Evolutionary conservation across 2,797 vertebrate genomes (phyloP).

Genomic region (Pagetopsis macropterus): DNA sequence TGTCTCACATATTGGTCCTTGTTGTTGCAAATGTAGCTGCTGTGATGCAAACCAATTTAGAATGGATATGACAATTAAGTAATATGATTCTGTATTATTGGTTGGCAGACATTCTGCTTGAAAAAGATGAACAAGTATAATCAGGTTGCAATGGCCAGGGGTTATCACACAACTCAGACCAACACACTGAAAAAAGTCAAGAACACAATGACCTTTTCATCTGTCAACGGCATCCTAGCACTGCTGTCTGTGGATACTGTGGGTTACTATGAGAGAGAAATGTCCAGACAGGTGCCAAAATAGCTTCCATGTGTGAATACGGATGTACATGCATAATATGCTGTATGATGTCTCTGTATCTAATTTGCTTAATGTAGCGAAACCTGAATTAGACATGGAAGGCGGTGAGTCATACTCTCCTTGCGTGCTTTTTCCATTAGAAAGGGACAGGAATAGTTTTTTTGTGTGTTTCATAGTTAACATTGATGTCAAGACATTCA

Average conservation of each 20-base stretch:
- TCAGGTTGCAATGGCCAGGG: constrained; percentile 20
- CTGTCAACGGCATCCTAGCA: constrained; percentile 20
- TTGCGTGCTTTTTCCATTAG: constrained; percentile 52
- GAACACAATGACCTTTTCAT: constrained; percentile 37
- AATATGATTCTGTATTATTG: constrained; percentile 4
- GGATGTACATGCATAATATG: constrained; percentile 38
- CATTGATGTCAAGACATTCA: constrained; percentile 68
- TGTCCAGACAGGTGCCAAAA: constrained; percentile 33
- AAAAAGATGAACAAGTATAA: constrained; percentile 23
- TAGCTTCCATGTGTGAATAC: constrained; percentile 33
- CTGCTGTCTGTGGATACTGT: constrained; percentile 18
- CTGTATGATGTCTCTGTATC: constrained; percentile 37
- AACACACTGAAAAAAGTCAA: constrained; percentile 29
- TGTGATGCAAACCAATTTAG: too few species aligned
- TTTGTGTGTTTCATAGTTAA: constrained; percentile 52
- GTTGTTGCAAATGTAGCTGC: too few species aligned
- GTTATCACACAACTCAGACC: constrained; percentile 13
- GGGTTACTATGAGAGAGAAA: constrained; percentile 32
- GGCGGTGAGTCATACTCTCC: constrained; percentile 48
- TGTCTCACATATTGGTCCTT: too few species aligned
- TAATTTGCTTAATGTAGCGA: constrained; percentile 44
- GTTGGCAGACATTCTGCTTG: constrained; percentile 2
- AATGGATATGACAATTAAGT: too few species aligned
- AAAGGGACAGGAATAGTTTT: constrained; percentile 33
- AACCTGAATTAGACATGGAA: constrained; percentile 50